These are phyloP conservation scores for Apis laboriosa DNA, from an alignment of 1,140 invertebrate species.

Conservation along the genomic window DNA sequence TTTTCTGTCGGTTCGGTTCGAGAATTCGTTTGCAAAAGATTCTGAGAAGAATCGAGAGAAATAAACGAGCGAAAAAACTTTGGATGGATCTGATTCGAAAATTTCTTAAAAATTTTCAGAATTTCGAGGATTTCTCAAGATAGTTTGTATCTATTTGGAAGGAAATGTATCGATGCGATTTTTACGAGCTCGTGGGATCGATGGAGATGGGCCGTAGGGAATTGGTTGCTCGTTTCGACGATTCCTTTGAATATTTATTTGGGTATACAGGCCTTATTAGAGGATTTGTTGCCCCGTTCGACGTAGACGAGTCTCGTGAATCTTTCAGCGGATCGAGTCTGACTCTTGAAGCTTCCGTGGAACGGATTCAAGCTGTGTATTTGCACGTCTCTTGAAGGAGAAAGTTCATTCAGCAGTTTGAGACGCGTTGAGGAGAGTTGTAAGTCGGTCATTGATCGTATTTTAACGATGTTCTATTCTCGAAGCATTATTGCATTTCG, in stretches of 20 bases:
- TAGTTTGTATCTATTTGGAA: too few species aligned
- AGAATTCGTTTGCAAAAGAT: too few species aligned
- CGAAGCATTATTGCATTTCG: too few species aligned
- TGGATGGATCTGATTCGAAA: too few species aligned
- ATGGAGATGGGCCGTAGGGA: neutral
- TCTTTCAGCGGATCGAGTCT: neutral
- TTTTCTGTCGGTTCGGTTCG: too few species aligned
- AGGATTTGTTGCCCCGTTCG: conserved; percentile 4
- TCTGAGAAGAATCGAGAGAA: neutral
- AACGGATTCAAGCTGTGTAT: neutral
- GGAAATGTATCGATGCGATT: too few species aligned
- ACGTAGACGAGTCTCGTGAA: neutral
- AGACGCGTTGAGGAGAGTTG: too few species aligned
- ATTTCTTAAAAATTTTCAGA: too few species aligned
- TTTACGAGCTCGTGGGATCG: neutral
- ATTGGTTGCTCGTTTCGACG: neutral
- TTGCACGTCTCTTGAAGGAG: neutral
- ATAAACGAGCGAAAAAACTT: too few species aligned
- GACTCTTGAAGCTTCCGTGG: neutral
- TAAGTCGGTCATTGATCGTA: neutral
- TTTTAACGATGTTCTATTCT: neutral
- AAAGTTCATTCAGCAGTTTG: neutral
- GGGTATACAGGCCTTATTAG: neutral
- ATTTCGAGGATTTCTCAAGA: too few species aligned
- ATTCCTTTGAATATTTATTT: conserved; percentile 9